Evolutionary conservation across 2,888 invertebrate species (phyloP), one percentile per base, ranked within the genome.

Genomic region (Oscheius sp.): DNA sequence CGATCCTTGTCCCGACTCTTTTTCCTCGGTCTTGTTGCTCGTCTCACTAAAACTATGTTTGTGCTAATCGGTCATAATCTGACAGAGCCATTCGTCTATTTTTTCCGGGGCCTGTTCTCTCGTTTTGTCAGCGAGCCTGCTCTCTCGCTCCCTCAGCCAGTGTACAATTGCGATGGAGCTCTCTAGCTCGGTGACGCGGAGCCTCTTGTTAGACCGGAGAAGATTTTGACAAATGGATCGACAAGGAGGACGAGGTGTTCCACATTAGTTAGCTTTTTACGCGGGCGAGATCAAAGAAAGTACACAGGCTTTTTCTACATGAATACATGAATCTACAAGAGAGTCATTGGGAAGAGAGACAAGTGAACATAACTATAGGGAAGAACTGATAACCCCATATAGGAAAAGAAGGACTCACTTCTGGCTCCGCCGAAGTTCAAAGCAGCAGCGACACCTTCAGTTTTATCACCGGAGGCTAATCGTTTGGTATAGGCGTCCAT

Each of bases 401-500:
- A 53, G 10, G 4, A 10, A 53, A 53, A 10, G 10, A 53, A 53
- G 29, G 32, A 63, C 63, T 63, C 48, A 63, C 63, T 63, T 48
- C 63, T 37, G 9, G 33, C 29, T 50, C 63, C 63, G 11, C 63
- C 63, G 21, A 63, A 63, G 50, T 63, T 63, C 37, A 83, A 71
- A 1, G 82, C 81, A 29, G 81, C 79, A 1, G 83, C 86, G 37
- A 85, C 80, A 13, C 87, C 88, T 60, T 88, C 87, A 1, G 79
- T 71, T 60, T 81, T 78, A 32, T 86, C 81, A 7, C 86, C 86
- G 13, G 78, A 78, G 50, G 82, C 77, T 35, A 87, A 77, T 32
- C 84, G 80, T 48, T 83, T 82, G 7, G 83, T 70, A 63, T 85
- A 85, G 9, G 85, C 84, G 68, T 86, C 85, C 83, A 86, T 85